Conservation (phyloP, 2,888 invertebrate species). For the Adela reaumurella region DNA sequence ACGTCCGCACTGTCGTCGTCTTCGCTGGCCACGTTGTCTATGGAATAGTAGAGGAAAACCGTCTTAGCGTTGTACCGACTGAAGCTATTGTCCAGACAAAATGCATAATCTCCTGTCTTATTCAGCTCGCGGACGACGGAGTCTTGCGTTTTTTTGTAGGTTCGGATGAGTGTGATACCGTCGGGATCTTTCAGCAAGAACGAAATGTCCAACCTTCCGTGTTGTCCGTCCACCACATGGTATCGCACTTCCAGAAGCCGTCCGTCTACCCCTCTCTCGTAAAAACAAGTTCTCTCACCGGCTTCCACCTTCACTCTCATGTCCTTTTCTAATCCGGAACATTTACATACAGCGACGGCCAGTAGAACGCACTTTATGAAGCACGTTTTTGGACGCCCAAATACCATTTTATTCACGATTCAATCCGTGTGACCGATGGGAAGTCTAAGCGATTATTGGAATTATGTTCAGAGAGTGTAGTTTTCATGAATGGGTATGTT, state of each 20-base stretch:
- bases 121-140: constrained; percentile 59
- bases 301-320: constrained; percentile 37
- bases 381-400: too few species aligned
- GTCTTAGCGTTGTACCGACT: constrained; percentile 77
- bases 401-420: too few species aligned
- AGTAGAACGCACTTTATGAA: too few species aligned
- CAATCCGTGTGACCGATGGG: too few species aligned
- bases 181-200: constrained; percentile 67
- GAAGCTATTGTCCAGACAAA: constrained; percentile 85
- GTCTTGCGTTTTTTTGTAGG: constrained; percentile 67
- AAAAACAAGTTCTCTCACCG: constrained; percentile 34
- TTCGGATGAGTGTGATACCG: constrained; percentile 57
- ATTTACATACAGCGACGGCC: too few species aligned
- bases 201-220: constrained; percentile 79
- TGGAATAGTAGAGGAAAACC: constrained; percentile 72
- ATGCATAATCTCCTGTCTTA: constrained; percentile 69
- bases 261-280: constrained; percentile 29
- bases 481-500: too few species aligned
- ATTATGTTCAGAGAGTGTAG: too few species aligned
- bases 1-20: constrained; percentile 23
- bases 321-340: constrained; percentile 25
- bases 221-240: constrained; percentile 77
- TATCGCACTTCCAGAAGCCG: constrained; percentile 39
- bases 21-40: constrained; percentile 56
- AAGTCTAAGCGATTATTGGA: too few species aligned